phyloP scores from a whole-genome alignment of 2,888 invertebrate species.

The Pyrrhia umbra region DNA sequence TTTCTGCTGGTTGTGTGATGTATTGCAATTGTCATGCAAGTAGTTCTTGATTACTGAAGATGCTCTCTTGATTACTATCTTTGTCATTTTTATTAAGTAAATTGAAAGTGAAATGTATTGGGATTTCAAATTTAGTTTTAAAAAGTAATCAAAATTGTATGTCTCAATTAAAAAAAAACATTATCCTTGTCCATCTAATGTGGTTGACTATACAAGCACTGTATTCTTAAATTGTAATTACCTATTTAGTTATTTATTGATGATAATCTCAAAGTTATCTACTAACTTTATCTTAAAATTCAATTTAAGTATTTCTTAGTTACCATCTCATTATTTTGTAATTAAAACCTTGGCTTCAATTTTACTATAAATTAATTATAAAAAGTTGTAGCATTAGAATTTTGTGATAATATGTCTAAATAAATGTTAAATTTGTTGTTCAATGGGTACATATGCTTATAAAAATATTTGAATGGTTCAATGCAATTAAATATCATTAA shows the following conservation, averaged over 20 bases:
- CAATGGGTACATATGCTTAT: slow-evolving; percentile 46
- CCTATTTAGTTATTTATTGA: slow-evolving; percentile 1
- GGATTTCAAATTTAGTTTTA: no score
- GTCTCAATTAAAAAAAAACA: neutral
- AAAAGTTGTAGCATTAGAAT: slow-evolving; percentile 61
- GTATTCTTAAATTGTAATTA: slow-evolving; percentile 6
- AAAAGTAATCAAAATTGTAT: no score
- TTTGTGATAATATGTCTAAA: slow-evolving; percentile 72
- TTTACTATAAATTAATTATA: slow-evolving; percentile 44
- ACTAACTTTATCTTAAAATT: slow-evolving; percentile 9
- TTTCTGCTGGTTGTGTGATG: neutral
- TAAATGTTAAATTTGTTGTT: slow-evolving; percentile 63
- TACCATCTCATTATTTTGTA: slow-evolving; percentile 28
- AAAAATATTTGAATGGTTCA: slow-evolving; percentile 62
- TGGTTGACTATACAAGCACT: slow-evolving; percentile 7
- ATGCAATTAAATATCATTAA: slow-evolving; percentile 20
- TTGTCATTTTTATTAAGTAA: neutral
- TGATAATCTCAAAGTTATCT: neutral
- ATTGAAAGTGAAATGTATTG: no score
- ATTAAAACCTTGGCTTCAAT: slow-evolving; percentile 37
- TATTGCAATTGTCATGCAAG: neutral
- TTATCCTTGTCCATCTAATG: neutral
- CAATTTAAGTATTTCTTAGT: slow-evolving; percentile 31
- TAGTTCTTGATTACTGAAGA: neutral
- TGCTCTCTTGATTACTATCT: slow-evolving; percentile 14